These are phyloP conservation scores for Holcopasites calliopsidis DNA, from an alignment of 1,140 invertebrate species.

Conservation along the genomic window DNA sequence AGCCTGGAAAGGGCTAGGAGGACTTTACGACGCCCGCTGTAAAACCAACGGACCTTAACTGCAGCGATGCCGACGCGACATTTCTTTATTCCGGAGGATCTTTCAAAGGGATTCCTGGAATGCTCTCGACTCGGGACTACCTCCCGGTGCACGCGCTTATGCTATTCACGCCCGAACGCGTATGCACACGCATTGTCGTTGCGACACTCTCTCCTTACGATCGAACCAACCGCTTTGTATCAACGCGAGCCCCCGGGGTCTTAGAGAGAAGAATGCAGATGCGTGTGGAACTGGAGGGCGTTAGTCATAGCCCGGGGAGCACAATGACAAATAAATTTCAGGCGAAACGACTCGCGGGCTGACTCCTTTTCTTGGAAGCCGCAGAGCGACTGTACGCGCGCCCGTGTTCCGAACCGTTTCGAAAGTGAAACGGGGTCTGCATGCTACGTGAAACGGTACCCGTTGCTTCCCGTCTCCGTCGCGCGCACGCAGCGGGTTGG, in stretches of 20 bases:
- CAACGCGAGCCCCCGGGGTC: not conserved
- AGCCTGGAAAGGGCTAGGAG: too few relatives aligned
- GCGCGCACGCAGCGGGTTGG: slow-evolving; percentile 23
- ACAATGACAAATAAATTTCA: slow-evolving; percentile 45
- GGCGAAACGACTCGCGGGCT: slow-evolving; percentile 14
- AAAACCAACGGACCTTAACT: not conserved
- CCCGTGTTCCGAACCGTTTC: slow-evolving; percentile 11
- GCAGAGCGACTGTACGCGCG: not conserved
- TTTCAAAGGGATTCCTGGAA: not conserved
- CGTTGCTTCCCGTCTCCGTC: slow-evolving; percentile 13
- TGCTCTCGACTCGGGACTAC: too few relatives aligned
- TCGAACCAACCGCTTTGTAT: slow-evolving; percentile 4
- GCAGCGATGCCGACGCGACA: not conserved
- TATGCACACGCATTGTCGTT: slow-evolving; percentile 36
- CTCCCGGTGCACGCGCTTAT: too few relatives aligned
- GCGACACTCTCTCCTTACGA: slow-evolving; percentile 9
- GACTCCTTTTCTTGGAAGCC: slow-evolving; percentile 19
- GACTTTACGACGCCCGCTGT: not conserved
- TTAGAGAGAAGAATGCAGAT: not conserved
- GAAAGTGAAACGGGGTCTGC: slow-evolving; percentile 71
- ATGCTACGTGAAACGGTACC: slow-evolving; percentile 63
- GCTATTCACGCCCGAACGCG: slow-evolving; percentile 19
- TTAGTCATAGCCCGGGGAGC: slow-evolving; percentile 16
- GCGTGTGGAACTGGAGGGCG: not conserved
- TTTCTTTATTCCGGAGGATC: not conserved